Base-by-base conservation (phyloP, 2,888 invertebrate genomes). In the Pogonocherus hispidulus region DNA sequence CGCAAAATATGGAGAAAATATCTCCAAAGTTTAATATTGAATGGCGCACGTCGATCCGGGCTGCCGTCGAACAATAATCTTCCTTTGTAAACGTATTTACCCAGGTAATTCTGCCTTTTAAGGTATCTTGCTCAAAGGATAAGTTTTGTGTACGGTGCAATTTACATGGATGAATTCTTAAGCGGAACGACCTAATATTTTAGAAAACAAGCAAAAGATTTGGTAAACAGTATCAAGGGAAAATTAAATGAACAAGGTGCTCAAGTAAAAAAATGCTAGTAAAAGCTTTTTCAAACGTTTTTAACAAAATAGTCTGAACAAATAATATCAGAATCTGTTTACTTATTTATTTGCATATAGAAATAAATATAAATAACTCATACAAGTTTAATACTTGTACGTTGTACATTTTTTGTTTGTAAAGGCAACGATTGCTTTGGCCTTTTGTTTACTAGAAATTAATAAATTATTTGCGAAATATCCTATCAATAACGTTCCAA, bases 31-130 rank as follows among this genome's bases (percentile, higher is more conserved):
- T 62, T 62, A 62, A 49, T 62, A 62, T 62, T 62, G 49, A 62
- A 62, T 41, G 49, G 35, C 19, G 49, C 51, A 49, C 35, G 60
- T 51, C 60, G 60, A 46, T 3, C 20, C 9, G 41, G 44, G 37
- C 32, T 22, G 49, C 22, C 49, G 60, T 49, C 49, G 60, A 62
- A 51, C 32, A 62, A 62, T 62, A 62, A 62, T 62, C 60, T 16
- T 19, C 60, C 22, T 62, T 62, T 62, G 60, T 62, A 59, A 32
- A 47, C 44, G 46, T 59, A 51, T 62, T 62, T 62, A 62, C 51
- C 41, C 14, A 49, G 51, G 60, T 49, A 23, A 47, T 47, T 62
- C 49, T 22, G 49, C 35, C 60, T 62, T 62, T 51, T 62, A 62
- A 57, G 46, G 41, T 57, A 44, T 57, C 27, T 23, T 44, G 44